These are phyloP conservation scores for Bombus affinis DNA, from an alignment of 1,140 invertebrate species.

Conservation along the genomic window DNA sequence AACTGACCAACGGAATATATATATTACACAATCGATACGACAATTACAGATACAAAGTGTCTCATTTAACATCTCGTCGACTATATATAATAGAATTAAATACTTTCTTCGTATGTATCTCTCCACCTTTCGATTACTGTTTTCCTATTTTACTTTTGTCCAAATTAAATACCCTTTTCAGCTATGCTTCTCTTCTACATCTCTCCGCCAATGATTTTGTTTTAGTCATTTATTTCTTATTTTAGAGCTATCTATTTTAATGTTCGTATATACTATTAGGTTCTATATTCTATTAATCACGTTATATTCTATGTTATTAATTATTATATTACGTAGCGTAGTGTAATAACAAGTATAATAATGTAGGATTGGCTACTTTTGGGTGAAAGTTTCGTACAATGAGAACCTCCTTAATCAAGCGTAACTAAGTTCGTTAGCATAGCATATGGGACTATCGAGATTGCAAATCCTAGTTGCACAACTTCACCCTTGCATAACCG, in stretches of 20 bases:
- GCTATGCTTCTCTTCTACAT: no score
- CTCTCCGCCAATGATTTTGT: no score
- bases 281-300: no score
- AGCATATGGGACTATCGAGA: conserved; percentile 15
- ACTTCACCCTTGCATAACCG: conserved; percentile 51
- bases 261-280: neutral
- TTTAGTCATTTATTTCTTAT: neutral
- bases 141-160: no score
- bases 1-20: neutral
- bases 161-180: no score
- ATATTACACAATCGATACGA: neutral
- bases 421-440: conserved; percentile 56
- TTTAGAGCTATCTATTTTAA: neutral
- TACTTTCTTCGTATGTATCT: neutral
- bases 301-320: neutral
- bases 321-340: neutral
- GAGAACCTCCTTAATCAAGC: conserved; percentile 53
- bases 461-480: conserved; percentile 49
- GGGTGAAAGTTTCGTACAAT: conserved; percentile 11
- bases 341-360: neutral
- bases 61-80: neutral
- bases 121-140: no score
- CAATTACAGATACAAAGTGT: no score
- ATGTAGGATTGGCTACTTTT: neutral
- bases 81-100: neutral